These are phyloP conservation scores for Manacus vitellinus DNA, from an alignment of 2,113 vertebrate genomes.

Conservation along the genomic window DNA sequence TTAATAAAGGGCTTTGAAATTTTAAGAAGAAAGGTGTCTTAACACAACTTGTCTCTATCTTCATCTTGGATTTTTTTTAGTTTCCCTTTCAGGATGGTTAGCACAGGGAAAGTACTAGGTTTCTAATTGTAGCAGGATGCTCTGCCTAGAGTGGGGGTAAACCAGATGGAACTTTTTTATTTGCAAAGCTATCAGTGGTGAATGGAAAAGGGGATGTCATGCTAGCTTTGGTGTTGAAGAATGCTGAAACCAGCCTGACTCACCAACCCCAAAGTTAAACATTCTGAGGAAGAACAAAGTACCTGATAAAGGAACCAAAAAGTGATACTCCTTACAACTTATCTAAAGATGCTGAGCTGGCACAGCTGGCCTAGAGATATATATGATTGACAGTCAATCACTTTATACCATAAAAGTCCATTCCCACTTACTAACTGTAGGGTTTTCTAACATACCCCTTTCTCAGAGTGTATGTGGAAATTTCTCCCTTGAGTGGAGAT, in stretches of 20 bases:
- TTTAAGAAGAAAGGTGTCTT: background rate
- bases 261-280: background rate
- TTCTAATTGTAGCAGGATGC: background rate
- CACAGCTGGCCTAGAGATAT: background rate
- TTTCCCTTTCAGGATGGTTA: background rate
- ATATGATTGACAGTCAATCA: background rate
- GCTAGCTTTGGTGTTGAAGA: background rate
- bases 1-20: background rate
- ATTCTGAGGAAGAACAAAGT: background rate
- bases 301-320: background rate
- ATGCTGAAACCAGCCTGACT: background rate
- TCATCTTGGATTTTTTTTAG: background rate
- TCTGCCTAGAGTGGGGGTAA: background rate
- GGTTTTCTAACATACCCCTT: background rate
- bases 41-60: background rate
- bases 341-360: background rate
- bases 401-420: background rate
- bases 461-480: background rate
- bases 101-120: background rate
- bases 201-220: background rate
- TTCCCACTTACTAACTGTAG: background rate
- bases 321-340: background rate
- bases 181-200: background rate
- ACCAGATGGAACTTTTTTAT: background rate
- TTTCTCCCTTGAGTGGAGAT: background rate